phyloP scores from a whole-genome alignment of 2,888 invertebrate genomes.

The Caenorhabditis japonica region DNA sequence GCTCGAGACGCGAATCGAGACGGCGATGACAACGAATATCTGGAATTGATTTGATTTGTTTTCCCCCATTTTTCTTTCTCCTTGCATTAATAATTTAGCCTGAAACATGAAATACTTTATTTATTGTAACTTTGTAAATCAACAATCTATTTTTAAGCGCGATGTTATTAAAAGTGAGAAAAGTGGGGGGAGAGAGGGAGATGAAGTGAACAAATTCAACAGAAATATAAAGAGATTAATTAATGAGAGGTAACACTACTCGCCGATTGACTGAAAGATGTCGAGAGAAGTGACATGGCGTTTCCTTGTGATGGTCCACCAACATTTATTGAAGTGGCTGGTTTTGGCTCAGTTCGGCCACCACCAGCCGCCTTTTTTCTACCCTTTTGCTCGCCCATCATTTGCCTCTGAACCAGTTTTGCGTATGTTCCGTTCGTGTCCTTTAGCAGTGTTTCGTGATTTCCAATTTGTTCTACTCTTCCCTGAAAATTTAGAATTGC shows the following conservation, averaged over 20 bases:
- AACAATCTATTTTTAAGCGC: no score
- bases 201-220: slow-evolving; percentile 13
- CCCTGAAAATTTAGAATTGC: slow-evolving; percentile 57
- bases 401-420: slow-evolving; percentile 78
- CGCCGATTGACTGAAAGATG: slow-evolving; percentile 63
- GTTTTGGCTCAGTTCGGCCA: slow-evolving; percentile 10
- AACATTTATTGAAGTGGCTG: slow-evolving; percentile 42
- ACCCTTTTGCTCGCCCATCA: slow-evolving; percentile 62
- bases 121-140: no score
- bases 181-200: no score
- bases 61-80: no score
- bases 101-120: no score
- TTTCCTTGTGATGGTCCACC: slow-evolving; percentile 56
- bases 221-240: neutral
- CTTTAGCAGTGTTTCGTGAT: slow-evolving; percentile 79
- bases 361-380: slow-evolving; percentile 17
- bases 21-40: slow-evolving; percentile 22
- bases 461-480: slow-evolving; percentile 79
- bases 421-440: slow-evolving; percentile 78
- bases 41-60: slow-evolving; percentile 24
- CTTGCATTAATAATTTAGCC: no score
- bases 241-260: slow-evolving; percentile 60
- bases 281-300: slow-evolving; percentile 60
- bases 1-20: neutral
- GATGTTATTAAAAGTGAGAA: no score